Base-by-base conservation (phyloP, 1,140 invertebrate species). In the Ceratina australensis region DNA sequence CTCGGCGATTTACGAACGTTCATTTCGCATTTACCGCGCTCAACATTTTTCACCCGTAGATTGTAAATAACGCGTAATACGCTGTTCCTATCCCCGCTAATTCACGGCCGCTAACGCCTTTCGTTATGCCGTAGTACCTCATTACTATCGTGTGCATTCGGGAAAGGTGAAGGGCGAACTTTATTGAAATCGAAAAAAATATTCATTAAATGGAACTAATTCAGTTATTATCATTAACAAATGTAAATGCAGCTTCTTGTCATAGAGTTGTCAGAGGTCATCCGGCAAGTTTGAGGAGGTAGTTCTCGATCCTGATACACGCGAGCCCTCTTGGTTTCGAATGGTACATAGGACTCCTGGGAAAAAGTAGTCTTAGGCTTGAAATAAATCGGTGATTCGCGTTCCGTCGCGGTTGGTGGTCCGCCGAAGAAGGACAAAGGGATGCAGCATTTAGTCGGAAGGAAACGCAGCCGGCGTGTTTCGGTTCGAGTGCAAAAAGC, bases 381-480 rank as follows among this genome's bases (percentile, higher is more conserved):
- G 7, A 71, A 71, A 71, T 71, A 71, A 77, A 71, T 71, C 74
- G 73, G 26, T 52, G 24, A 20, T 49, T 60, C 22, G 74, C 65
- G 47, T 77, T 74, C 61, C 72, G 3, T 65, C 63, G 33, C 72
- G 57, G 50, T 63, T 16, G 66, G 78, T 72, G 77, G 72, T 81
- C 81, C 52, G 28, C 42, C 28, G 24, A n/a, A 49, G 59, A 57
- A 52, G 74, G 64, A 52, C 78, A 79, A 83, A 83, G 66, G 65
- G 81, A 79, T 73, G 26, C 69, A 82, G 67, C 78, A 83, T 83
- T 54, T 75, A 63, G 61, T 65, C 83, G 74, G 67, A 60, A 74
- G 78, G 69, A 80, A 77, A 73, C 24, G 56, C 52, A 63, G 49
- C 24, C 56, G 24, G 52, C 60, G 65, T 75, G 54, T 66, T 77